Conservation (phyloP, 2,113 vertebrate species). For the Furnarius figulus region DNA sequence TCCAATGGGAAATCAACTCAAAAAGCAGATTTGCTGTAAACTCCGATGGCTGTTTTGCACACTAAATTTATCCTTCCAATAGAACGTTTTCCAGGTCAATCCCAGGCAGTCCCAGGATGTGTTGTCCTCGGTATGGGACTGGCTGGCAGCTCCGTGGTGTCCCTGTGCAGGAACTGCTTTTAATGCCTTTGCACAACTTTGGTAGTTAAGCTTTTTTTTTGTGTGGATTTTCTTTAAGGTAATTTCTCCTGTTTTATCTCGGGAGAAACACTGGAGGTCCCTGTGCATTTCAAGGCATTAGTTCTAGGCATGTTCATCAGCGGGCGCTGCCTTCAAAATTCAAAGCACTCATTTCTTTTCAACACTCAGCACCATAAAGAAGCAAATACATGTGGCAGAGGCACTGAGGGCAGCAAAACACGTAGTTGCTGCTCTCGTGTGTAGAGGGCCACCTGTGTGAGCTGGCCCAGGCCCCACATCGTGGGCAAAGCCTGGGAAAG, state of each 20-base stretch:
- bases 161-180: background rate
- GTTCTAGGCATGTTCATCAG: background rate
- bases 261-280: background rate
- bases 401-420: background rate
- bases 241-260: background rate
- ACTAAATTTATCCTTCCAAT: background rate
- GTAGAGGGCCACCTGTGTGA: background rate
- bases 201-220: background rate
- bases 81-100: background rate
- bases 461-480: rapidly evolving
- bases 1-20: background rate
- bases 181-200: background rate
- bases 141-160: background rate
- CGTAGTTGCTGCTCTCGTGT: rapidly evolving
- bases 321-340: background rate
- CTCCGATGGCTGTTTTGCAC: background rate
- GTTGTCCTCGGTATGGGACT: rapidly evolving
- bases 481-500: rapidly evolving
- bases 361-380: background rate
- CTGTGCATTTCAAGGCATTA: background rate
- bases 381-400: background rate
- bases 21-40: background rate
- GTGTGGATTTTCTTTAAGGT: background rate
- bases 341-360: rapidly evolving
- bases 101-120: background rate